Base-by-base conservation (phyloP, 2,797 vertebrate species). In the Ptychadena robeensis region DNA sequence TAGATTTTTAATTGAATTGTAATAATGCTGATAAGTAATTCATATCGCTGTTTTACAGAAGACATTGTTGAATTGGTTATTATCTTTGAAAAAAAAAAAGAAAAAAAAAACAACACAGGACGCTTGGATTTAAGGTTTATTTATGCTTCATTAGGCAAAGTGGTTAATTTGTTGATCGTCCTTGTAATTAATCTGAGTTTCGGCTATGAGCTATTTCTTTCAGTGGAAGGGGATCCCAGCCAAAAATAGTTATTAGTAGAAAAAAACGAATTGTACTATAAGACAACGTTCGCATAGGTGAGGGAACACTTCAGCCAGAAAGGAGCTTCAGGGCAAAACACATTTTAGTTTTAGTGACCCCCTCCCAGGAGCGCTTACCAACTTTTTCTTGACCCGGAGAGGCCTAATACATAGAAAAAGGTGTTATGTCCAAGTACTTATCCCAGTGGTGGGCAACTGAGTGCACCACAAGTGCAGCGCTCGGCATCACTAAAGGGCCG, bases 1-100 rank as follows among this genome's bases (percentile, higher is more conserved):
- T 80, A 80, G 77, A 79, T 79, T 85, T 76, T 85, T 85, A 85
- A 85, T 85, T 80, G 82, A 67, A 73, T 80, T 78, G 64, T 69
- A 80, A 85, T 85, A 68, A 37, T 74, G 77, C 65, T 85, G 65
- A 85, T 80, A 80, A 80, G 70, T 77, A 79, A 85, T 75, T 75
- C 80, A 69, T 76, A 80, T 59, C 53, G 48, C 40, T 48, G 30
- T 74, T 80, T 80, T 80, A 22, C 37, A 9, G 37, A 44, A 70
- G 64, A 85, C 66, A 53, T 61, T 35, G 35, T 71, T 77, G 8
- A 44, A 64, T 59, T 68, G 70, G 71, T 73, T 74, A 44, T 68
- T 68, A 74, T 67, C 69, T 53, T 35, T 31, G 74, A 32, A 80
- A 63, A 73, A 73, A 63, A 74, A 57, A 37, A 30, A 28, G n/a